Conservation (phyloP, 2,113 vertebrate species). For the Phalacrocorax pelagicus region DNA sequence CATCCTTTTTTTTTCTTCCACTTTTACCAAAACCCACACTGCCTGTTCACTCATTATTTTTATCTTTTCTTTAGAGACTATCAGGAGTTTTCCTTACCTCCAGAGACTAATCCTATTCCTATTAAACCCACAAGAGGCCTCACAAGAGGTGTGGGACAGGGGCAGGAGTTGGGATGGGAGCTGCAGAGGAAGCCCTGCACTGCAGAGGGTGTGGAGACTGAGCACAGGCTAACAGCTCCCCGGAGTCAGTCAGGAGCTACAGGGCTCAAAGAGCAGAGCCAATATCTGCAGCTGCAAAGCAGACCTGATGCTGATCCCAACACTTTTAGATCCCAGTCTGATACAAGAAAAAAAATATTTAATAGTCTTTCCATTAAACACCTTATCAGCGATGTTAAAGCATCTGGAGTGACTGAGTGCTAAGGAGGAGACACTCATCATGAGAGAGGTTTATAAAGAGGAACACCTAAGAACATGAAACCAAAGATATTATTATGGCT, state of each 20-base stretch:
- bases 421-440: not conserved
- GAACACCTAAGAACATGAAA: conserved; percentile 50
- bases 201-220: not conserved
- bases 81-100: not conserved
- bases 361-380: conserved; percentile 18
- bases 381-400: conserved; percentile 22
- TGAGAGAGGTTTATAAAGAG: not conserved
- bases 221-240: not conserved
- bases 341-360: not conserved
- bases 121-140: not conserved
- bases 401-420: not conserved
- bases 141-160: not conserved
- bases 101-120: not conserved
- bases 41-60: not conserved
- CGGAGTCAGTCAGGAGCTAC: not conserved
- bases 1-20: not conserved
- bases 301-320: conserved; percentile 29
- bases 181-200: not conserved
- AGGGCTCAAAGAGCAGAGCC: not conserved
- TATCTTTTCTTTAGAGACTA: not conserved
- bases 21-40: not conserved
- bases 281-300: conserved; percentile 30
- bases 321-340: conserved; percentile 19
- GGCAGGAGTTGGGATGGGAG: not conserved
- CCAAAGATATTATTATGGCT: conserved; percentile 33